A percentile compares a stretch with the other conserved stretches of the same genome.
Conservation (phyloP, 2,797 vertebrate genomes). For the Sebastes matsubarae region DNA sequence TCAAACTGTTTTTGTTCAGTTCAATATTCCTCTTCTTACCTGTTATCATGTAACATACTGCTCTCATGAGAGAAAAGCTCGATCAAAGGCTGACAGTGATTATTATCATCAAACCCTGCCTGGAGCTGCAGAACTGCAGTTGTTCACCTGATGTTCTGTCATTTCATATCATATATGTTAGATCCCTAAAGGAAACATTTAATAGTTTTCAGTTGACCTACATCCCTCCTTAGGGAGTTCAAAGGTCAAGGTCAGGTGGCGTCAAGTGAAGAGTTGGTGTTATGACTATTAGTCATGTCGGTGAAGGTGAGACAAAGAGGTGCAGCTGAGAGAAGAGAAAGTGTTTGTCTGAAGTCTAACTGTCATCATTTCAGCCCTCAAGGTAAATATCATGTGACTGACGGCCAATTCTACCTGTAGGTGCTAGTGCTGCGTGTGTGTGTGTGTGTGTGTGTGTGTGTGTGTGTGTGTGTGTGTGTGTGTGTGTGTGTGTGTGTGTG, state of each 20-base stretch:
- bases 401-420: conserved; percentile 10
- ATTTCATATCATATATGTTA: no score
- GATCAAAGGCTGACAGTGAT: no score
- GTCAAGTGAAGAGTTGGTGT: not conserved
- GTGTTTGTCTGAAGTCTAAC: conserved; percentile 42
- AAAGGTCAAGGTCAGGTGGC: not conserved
- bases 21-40: no score
- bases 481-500: conserved; percentile 10
- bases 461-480: not conserved
- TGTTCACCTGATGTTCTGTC: no score
- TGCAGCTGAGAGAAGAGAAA: not conserved
- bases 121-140: no score
- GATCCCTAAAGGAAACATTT: not conserved
- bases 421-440: not conserved
- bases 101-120: no score
- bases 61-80: no score
- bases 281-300: not conserved
- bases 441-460: not conserved
- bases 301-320: not conserved
- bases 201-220: not conserved
- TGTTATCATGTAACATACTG: no score
- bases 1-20: no score
- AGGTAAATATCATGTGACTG: conserved; percentile 53
- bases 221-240: not conserved
- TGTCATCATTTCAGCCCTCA: conserved; percentile 45